phyloP scores from a whole-genome alignment of 30 jellyfish, hydroid and myxozoan species.

The Aurelia sp. region DNA sequence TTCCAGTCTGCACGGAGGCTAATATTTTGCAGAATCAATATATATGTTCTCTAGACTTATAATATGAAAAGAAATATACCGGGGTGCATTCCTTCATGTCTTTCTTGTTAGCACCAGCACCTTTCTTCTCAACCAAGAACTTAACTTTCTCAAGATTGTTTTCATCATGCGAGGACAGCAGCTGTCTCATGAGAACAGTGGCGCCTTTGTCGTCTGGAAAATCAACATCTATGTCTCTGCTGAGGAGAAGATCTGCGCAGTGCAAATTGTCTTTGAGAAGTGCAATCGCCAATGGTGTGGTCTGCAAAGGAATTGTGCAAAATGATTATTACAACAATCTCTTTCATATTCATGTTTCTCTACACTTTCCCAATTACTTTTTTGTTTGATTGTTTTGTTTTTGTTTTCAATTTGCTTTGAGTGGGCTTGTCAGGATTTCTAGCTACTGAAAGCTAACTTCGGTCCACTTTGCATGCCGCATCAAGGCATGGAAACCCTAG shows the following conservation, averaged over 20 bases:
- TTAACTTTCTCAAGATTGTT: slow-evolving; percentile 34
- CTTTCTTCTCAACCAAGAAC: slow-evolving; percentile 58
- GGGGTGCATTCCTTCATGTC: slow-evolving; percentile 67
- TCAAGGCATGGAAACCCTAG: no score
- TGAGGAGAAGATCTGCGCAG: slow-evolving; percentile 77
- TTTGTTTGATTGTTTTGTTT: no score
- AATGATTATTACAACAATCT: not conserved
- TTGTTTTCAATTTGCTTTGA: no score
- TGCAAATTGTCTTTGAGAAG: slow-evolving; percentile 55
- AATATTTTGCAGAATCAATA: no score
- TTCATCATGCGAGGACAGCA: slow-evolving; percentile 25
- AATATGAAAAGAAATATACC: slow-evolving; percentile 18
- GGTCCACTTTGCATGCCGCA: no score
- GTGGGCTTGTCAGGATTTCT: no score
- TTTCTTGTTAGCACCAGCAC: slow-evolving; percentile 46
- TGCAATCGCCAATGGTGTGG: slow-evolving; percentile 87
- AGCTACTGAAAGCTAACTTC: no score
- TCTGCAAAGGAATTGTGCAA: slow-evolving; percentile 10
- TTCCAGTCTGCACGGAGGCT: no score
- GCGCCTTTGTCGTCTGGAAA: slow-evolving; percentile 76
- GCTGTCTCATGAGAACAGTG: slow-evolving; percentile 59
- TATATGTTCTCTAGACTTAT: no score
- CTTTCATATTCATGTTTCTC: no score
- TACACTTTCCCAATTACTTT: no score
- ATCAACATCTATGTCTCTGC: slow-evolving; percentile 66